phyloP scores from a whole-genome alignment of 2,113 vertebrate species.

The Apodemus sylvaticus region DNA sequence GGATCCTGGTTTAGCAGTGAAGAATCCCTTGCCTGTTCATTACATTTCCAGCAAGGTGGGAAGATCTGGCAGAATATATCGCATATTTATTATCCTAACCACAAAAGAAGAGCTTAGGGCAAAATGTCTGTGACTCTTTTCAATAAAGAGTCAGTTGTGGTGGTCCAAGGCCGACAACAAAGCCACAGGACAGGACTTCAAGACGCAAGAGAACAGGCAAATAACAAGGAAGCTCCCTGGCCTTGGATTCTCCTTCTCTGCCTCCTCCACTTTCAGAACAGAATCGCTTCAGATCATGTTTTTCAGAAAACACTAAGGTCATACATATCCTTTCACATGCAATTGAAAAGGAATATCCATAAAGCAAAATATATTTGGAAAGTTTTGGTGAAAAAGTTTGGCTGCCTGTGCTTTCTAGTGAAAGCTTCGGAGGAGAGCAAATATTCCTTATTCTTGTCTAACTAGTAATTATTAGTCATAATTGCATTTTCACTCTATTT shows the following conservation, averaged over 20 bases:
- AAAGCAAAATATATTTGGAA: background rate
- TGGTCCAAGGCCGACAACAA: background rate
- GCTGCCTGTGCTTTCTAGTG: background rate
- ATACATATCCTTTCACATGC: background rate
- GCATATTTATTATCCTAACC: background rate
- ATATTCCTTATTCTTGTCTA: background rate
- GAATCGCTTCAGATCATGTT: background rate
- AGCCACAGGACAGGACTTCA: background rate
- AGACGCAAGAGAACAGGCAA: background rate
- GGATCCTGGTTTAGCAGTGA: background rate
- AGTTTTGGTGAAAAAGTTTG: background rate
- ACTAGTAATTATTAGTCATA: background rate
- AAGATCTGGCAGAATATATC: background rate
- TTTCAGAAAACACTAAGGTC: background rate
- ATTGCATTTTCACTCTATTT: background rate
- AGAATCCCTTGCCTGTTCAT: background rate
- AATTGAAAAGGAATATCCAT: background rate
- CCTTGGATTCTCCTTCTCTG: background rate
- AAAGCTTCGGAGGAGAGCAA: background rate
- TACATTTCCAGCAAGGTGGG: background rate
- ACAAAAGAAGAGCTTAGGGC: background rate
- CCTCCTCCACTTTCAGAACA: background rate
- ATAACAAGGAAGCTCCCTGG: background rate
- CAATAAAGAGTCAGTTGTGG: background rate
- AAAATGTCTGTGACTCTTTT: background rate